Evolutionary conservation across 1,140 invertebrate genomes (phyloP).

Genomic region (Anoplophora glabripennis): DNA sequence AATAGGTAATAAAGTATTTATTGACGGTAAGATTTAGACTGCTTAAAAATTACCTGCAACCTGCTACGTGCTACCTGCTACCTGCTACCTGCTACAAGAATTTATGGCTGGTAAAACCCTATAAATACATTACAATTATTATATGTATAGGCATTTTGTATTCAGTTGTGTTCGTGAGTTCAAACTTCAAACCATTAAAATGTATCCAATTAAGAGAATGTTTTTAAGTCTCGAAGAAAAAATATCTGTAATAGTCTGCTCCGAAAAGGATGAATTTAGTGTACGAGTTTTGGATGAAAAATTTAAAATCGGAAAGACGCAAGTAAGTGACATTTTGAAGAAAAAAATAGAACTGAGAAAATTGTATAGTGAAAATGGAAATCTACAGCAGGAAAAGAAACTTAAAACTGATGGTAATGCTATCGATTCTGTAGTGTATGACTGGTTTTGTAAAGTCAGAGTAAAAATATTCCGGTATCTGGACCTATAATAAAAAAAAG

Average conservation of each 20-base stretch:
- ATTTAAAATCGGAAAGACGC: constrained; percentile 13
- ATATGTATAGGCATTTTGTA: too few relatives aligned
- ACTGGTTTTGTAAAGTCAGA: constrained; percentile 16
- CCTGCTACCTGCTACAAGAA: too few relatives aligned
- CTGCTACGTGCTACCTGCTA: too few relatives aligned
- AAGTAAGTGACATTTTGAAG: constrained; percentile 14
- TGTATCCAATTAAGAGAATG: too few relatives aligned
- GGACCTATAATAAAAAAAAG: constrained; percentile 13
- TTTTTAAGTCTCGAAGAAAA: too few relatives aligned
- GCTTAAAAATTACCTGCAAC: too few relatives aligned
- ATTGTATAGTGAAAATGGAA: constrained; percentile 7
- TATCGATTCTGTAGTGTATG: constrained; percentile 11
- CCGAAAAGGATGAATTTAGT: constrained; percentile 12
- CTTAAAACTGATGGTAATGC: not conserved
- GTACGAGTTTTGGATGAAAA: constrained; percentile 11
- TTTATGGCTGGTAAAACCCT: too few relatives aligned
- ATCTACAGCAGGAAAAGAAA: constrained; percentile 1
- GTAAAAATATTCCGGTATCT: constrained; percentile 15
- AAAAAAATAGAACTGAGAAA: constrained; percentile 13
- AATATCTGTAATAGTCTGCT: constrained; percentile 3
- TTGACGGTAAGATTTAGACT: too few relatives aligned
- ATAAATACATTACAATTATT: too few relatives aligned
- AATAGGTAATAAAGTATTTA: too few relatives aligned
- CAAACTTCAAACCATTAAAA: too few relatives aligned
- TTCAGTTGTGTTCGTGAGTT: too few relatives aligned